Percentiles rank a stretch among this genome's conserved stretches.
Evolutionary conservation across 2,888 invertebrate genomes (phyloP).

Genomic region (Athrips mouffetella): DNA sequence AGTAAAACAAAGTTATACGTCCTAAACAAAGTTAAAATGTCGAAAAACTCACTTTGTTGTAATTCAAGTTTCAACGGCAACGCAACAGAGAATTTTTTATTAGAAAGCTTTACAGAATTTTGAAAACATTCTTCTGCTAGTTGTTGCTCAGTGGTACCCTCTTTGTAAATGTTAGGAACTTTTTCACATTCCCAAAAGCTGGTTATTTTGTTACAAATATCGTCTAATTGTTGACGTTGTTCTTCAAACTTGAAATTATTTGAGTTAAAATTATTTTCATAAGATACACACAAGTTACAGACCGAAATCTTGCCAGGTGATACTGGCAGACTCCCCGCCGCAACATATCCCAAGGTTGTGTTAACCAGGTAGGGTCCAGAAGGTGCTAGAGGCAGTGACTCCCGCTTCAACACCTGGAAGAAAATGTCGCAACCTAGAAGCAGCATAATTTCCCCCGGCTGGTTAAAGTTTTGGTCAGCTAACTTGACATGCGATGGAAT

Average conservation of each 20-base stretch:
- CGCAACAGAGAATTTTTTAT: background rate
- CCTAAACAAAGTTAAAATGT: conserved; percentile 26
- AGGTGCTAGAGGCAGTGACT: background rate
- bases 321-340: background rate
- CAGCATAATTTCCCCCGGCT: background rate
- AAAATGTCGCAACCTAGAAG: conserved; percentile 2
- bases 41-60: conserved; percentile 24
- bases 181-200: conserved; percentile 2
- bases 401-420: conserved; percentile 2
- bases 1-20: conserved; percentile 23
- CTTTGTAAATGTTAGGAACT: background rate
- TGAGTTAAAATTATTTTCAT: too few species aligned
- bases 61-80: background rate
- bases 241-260: too few species aligned
- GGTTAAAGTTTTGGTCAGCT: background rate
- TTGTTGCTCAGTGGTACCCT: background rate
- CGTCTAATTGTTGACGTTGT: too few species aligned
- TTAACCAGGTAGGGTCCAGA: background rate
- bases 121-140: conserved; percentile 2
- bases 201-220: background rate
- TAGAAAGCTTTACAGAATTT: background rate
- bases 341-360: conserved; percentile 1
- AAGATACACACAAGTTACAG: background rate
- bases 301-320: background rate
- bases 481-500: background rate